Percentiles rank a stretch among this genome's conserved stretches.
phyloP scores from a whole-genome alignment of 2,113 vertebrate genomes.

The Otis tarda region DNA sequence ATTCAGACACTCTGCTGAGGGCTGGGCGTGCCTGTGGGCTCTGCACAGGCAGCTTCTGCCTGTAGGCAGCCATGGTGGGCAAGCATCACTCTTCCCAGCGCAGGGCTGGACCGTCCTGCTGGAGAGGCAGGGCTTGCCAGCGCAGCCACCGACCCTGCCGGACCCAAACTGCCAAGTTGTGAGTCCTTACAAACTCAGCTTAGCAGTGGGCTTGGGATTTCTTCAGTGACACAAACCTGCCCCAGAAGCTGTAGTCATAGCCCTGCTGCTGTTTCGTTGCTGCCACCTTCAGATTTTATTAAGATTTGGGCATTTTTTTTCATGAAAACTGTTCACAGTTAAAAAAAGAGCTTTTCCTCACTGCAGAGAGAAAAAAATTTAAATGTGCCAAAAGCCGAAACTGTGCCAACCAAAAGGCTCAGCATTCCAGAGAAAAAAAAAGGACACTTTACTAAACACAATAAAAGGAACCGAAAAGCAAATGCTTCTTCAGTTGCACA shows the following conservation, averaged over 20 bases:
- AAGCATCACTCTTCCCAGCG: background rate
- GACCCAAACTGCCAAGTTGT: fast-evolving
- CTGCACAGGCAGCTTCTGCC: background rate
- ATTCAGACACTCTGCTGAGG: background rate
- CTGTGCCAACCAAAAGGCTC: constrained; percentile 20
- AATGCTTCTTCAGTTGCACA: background rate
- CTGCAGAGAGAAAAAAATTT: background rate
- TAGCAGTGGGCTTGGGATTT: background rate
- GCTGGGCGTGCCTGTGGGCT: background rate
- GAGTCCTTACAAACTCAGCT: background rate
- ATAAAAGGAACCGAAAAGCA: constrained; percentile 15
- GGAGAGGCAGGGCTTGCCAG: background rate
- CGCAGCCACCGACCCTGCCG: background rate
- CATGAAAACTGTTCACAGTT: background rate
- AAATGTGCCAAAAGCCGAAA: constrained; percentile 5
- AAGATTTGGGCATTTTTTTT: background rate
- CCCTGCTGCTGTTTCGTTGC: background rate
- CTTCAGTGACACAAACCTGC: background rate
- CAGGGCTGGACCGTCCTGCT: background rate
- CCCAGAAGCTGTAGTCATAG: background rate
- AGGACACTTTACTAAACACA: constrained; percentile 7
- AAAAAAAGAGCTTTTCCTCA: constrained; percentile 23
- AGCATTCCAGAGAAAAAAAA: background rate
- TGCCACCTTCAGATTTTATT: constrained; percentile 58
- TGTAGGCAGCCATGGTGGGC: background rate